Conservation (phyloP, 1,140 invertebrate genomes). For the Drosophila ironensis region DNA sequence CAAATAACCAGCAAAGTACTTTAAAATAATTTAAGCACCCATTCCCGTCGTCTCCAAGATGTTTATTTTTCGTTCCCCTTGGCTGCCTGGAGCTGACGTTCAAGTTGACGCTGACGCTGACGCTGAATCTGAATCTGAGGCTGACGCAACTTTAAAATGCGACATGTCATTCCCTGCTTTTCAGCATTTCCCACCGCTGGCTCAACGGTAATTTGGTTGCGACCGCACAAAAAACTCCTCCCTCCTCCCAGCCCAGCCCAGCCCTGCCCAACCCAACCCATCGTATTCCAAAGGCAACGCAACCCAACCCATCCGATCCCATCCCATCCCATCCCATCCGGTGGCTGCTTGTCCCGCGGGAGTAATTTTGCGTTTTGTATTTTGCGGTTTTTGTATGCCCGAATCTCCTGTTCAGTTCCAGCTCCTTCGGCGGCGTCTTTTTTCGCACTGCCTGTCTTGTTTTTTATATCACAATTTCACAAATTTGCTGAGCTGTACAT, state of each 20-base stretch:
- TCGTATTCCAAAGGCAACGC: too few relatives aligned
- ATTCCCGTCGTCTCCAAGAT: not conserved
- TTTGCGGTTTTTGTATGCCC: conserved; percentile 63
- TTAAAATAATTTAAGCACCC: conserved; percentile 66
- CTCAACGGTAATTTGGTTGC: conserved; percentile 20
- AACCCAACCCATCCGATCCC: conserved; percentile 11
- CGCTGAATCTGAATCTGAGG: not conserved
- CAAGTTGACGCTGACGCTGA: conserved; percentile 34
- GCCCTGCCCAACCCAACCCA: not conserved
- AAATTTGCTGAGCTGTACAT: conserved; percentile 50
- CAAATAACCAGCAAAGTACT: conserved; percentile 68
- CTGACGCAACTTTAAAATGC: conserved; percentile 67
- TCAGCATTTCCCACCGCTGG: conserved; percentile 29
- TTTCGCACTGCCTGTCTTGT: conserved; percentile 43
- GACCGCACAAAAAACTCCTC: too few relatives aligned
- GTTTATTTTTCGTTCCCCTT: not conserved
- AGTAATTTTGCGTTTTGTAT: conserved; percentile 78
- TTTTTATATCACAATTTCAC: conserved; percentile 56
- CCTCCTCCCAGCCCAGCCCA: too few relatives aligned
- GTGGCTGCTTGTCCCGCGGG: conserved; percentile 41
- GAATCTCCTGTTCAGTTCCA: conserved; percentile 7
- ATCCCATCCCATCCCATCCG: not conserved
- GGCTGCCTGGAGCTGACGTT: conserved; percentile 5
- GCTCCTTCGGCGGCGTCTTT: conserved; percentile 30
- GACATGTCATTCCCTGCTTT: conserved; percentile 55